Base-by-base conservation (phyloP, 53 echinoderm and acorn worm genomes). In the Luidia sarsii region DNA sequence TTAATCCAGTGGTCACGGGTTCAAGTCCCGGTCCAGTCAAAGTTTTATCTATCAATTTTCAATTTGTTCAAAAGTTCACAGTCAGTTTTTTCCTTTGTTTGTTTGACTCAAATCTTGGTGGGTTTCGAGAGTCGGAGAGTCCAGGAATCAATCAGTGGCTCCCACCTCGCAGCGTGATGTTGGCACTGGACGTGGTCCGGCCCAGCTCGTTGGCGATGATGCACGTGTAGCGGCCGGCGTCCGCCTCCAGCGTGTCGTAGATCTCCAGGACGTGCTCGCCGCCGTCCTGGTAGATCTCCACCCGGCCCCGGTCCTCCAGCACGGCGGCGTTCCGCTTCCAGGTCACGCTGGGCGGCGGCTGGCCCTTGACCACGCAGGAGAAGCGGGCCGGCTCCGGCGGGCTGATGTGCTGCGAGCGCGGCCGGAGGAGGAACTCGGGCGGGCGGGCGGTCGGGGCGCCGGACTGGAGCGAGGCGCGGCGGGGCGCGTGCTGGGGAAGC, bases 231-330 rank as follows among this genome's bases (percentile, higher is more conserved):
- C 80, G 56, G 2, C 97, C 97, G 4, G 81, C 83, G 60, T 93
- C 93, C n/a, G 67, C 65, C 16, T 82, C 74, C 16, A 41, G 59
- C 2, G 89, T 80, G 55, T 94, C 88, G 53, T 68, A 80, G 48
- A 97, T 89, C 71, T 97, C 91, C 54, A 97, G 36, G 50, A 86
- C 68, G 32, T 91, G 86, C 71, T 90, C 91, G 16, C 85, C 87
- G n/a, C 82, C 83, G 54, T 88, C 94, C 7, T 89, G 80, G 24
- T 80, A 86, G 33, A 97, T 94, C 68, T 94, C 80, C 34, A 83
- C 73, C 35, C 89, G 50, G 9, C 83, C 89, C 14, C 81, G 77
- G 25, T 75, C 89, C 49, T 85, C 45, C 10, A 95, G 39, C 4
- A 79, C 59, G 55, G 49, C 67, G 22, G 84, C 73, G 64, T 86